These are phyloP conservation scores for Muscicapa striata DNA, from an alignment of 2,797 vertebrate genomes.

Conservation along the genomic window DNA sequence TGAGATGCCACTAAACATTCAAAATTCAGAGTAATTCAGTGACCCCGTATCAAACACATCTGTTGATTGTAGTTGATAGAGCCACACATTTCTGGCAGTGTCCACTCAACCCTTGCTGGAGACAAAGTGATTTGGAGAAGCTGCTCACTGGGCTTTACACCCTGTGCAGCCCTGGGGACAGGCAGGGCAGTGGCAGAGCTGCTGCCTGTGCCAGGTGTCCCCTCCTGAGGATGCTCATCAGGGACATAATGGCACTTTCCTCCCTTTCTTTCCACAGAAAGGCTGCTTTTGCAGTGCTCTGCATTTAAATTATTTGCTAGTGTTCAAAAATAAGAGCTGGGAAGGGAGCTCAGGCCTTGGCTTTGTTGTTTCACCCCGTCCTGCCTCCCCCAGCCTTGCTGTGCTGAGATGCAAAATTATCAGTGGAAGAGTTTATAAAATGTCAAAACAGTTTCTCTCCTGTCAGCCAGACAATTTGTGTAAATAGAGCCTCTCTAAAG, in stretches of 20 bases:
- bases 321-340: not conserved
- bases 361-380: not conserved
- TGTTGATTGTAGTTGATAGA: not conserved
- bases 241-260: not conserved
- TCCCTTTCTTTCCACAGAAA: not conserved
- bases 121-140: not conserved
- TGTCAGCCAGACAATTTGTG: not conserved
- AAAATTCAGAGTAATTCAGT: not conserved
- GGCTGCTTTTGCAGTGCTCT: not conserved
- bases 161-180: fast-evolving
- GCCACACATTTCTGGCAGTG: not conserved
- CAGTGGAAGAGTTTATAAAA: not conserved
- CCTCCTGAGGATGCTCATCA: not conserved
- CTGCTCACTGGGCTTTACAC: not conserved
- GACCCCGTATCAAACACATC: fast-evolving
- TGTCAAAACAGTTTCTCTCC: not conserved
- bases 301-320: not conserved
- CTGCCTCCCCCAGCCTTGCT: not conserved
- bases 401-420: not conserved
- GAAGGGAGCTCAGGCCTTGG: not conserved
- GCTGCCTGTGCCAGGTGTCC: not conserved
- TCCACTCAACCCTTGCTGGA: not conserved
- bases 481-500: not conserved
- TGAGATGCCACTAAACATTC: not conserved
- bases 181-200: not conserved